Base-by-base conservation (phyloP, 2,113 vertebrate species). In the Tricholaema leucomelas region DNA sequence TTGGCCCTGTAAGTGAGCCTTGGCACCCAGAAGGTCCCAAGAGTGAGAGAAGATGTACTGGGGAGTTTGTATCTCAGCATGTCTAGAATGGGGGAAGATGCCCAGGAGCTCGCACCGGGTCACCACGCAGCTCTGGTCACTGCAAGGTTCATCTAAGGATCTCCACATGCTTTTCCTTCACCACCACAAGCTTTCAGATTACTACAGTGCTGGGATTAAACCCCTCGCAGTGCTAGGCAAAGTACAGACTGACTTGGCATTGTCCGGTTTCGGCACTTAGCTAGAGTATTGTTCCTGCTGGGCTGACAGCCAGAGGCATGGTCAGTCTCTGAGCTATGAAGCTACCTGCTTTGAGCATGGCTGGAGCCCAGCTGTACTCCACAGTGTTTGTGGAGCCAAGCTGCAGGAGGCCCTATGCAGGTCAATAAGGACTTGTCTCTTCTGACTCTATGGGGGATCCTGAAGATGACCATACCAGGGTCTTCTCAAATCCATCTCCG, bases 171-270 rank as follows among this genome's bases (percentile, higher is more conserved):
- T 66, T 60, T 44, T 44, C 36, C 6, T 4, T 50, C 65, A 61
- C 33, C 16, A 23, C 10, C 15, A 30, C 30, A 16, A 78, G 33
- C 40, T 72, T 87, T 66, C 31, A 19, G 40, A 36, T 59, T 50
- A 31, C 27, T 20, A 6, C 33, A 8, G 17, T 0, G 0, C 44
- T 24, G 52, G 40, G 8, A 24, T 70, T 44, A 54, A 52, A 55
- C 8, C 42, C 36, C 50, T 59, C 14, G 20, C 69, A 54, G 17
- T 0, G 5, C 20, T 5, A 31, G 48, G 7, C 0, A 5, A 70
- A 30, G 58, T 46, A 12, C 55, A 58, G 24, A 12, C 44, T 40
- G 64, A 65, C 42, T 25, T 1, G 0, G 14, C 1, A 0, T 58
- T 44, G 7, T 36, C 31, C 35, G 58, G 0, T 63, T 74, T 52